Evolutionary conservation across 1,140 invertebrate species (phyloP).

Genomic region (Aphidius gifuensis): DNA sequence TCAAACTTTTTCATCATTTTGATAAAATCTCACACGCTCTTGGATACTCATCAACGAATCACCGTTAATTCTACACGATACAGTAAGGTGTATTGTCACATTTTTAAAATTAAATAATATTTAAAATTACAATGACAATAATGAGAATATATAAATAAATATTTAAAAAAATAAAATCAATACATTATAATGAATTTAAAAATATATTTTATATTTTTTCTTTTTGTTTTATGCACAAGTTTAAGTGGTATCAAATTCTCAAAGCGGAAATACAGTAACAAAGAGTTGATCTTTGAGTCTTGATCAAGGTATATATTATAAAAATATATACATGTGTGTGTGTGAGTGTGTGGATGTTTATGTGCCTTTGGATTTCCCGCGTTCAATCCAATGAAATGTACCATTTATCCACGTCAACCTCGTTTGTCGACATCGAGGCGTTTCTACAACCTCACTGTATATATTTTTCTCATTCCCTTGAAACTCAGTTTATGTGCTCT

Average conservation of each 20-base stretch:
- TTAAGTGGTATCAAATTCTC: too few species aligned
- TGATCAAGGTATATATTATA: not conserved
- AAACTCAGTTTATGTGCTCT: conserved; percentile 27
- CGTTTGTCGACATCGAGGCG: conserved; percentile 46
- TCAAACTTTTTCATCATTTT: not conserved
- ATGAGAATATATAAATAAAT: too few species aligned
- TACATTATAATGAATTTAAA: too few species aligned
- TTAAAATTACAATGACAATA: too few species aligned
- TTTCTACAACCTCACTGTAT: conserved; percentile 33
- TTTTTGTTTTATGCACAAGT: too few species aligned
- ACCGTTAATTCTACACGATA: conserved; percentile 1
- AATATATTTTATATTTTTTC: too few species aligned
- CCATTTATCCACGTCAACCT: conserved; percentile 54
- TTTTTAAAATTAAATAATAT: not conserved
- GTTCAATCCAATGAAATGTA: conserved; percentile 35
- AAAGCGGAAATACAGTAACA: too few species aligned
- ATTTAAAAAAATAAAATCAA: too few species aligned
- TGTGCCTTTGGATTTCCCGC: conserved; percentile 31
- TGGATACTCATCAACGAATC: conserved; percentile 1
- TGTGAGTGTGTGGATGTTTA: conserved; percentile 27
- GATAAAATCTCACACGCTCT: conserved; percentile 13
- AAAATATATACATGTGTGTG: conserved; percentile 12
- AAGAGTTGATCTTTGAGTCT: too few species aligned
- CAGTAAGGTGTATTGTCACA: not conserved
- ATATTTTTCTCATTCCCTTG: conserved; percentile 25